Evolutionary conservation across 2,888 invertebrate species (phyloP), one percentile per base, ranked within the genome.

Genomic region (Himalopsyche anomala): DNA sequence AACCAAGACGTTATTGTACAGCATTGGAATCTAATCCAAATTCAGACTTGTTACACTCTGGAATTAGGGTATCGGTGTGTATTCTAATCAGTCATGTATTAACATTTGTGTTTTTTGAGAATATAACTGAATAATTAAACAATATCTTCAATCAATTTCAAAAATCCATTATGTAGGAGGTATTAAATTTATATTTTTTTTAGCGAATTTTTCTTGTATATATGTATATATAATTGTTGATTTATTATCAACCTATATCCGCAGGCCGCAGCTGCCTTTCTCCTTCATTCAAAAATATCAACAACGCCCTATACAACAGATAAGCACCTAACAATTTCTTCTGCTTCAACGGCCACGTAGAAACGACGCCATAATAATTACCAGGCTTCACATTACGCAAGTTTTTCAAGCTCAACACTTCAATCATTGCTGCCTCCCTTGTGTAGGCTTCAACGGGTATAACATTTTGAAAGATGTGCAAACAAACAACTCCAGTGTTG

Each of bases 371-470:
- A 90, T 98, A 98, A 91, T 96, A 98, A 88, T 97, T 96, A 0
- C 98, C 98, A 54, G 92, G 91, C 90, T 96, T 96, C 28, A 95
- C 91, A 91, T 99, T 99, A 55, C 95, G 96, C 89, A 98, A 91
- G 90, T 96, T 96, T 0, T 93, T 91, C 5, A 97, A 89, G 0
- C 96, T 96, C 9, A 99, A 91, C 0, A 98, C 97, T 89, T 97
- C 97, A 19, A 99, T 98, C 95, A 99, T 98, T 12, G 97, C 95
- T 0, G 99, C 99, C 91, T 99, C 99, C 88, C 99, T 93, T 0
- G 98, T 98, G 89, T 96, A 97, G 0, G 99, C 99, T 91, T 99
- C 99, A 0, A 96, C 97, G 0, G 98, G 96, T 82, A 97, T 96
- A 1, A 96, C 95, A 91, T 98, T 98, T 90, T 98, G 98, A 91